A percentile compares a stretch with the other conserved stretches of the same genome.
phyloP scores from a whole-genome alignment of 2,888 invertebrate species.

The Pycnomerus fuliginosus region DNA sequence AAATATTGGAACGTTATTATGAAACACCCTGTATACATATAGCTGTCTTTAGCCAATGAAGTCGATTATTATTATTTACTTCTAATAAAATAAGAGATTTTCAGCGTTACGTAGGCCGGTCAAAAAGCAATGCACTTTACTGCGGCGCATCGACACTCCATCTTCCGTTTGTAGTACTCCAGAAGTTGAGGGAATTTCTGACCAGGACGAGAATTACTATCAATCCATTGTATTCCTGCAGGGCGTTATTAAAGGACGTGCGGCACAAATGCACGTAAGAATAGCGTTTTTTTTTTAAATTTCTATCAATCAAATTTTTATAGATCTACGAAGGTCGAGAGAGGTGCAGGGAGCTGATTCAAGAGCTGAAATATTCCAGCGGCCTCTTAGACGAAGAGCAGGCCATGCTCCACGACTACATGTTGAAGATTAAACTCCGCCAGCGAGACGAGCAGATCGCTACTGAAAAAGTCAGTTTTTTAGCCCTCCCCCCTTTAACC shows the following conservation, averaged over 20 bases:
- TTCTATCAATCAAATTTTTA: too few species aligned
- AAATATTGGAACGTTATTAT: too few species aligned
- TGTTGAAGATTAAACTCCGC: conserved; percentile 40
- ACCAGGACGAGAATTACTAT: conserved; percentile 52
- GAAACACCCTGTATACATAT: too few species aligned
- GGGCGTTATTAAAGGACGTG: conserved; percentile 68
- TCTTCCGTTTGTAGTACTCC: conserved; percentile 37
- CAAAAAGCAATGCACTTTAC: conserved; percentile 31
- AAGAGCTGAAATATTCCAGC: conserved; percentile 68
- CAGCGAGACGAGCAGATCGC: conserved; percentile 43
- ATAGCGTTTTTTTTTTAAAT: too few species aligned
- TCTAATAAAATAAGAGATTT: too few species aligned
- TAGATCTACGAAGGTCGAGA: conserved; percentile 73
- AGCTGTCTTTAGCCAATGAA: too few species aligned
- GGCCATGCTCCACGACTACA: conserved; percentile 38
- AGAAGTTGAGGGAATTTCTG: conserved; percentile 41
- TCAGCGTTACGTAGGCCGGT: conserved; percentile 5
- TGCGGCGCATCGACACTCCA: conserved; percentile 34
- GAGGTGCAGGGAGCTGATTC: conserved; percentile 67
- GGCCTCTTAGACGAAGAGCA: conserved; percentile 62
- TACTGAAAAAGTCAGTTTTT: conserved; percentile 12
- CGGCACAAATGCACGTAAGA: conserved; percentile 67
- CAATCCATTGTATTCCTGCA: conserved; percentile 64
- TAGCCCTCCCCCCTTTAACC: neutral
- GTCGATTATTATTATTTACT: too few species aligned